These are phyloP conservation scores for Agrotis puta DNA, from an alignment of 2,888 invertebrate genomes.

Conservation along the genomic window DNA sequence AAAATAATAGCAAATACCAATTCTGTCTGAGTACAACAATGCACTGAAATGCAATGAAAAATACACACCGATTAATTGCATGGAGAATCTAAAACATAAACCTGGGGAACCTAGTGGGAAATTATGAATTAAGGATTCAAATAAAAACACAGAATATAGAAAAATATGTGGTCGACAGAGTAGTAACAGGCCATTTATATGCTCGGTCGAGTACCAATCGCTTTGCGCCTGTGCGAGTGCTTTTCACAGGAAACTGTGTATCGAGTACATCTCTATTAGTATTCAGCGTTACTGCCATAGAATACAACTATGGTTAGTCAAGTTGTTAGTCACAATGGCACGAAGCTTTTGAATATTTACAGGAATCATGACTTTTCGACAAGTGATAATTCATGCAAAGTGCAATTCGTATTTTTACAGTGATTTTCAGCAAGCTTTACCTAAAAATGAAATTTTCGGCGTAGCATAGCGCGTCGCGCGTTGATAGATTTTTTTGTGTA, in stretches of 20 bases:
- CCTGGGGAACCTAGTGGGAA: conserved; percentile 25
- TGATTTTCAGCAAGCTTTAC: neutral
- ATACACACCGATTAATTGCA: neutral
- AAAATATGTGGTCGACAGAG: conserved; percentile 40
- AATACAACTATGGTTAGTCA: conserved; percentile 1
- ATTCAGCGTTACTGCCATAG: conserved; percentile 23
- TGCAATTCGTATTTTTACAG: neutral
- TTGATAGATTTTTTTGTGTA: neutral
- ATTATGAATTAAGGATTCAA: conserved; percentile 43
- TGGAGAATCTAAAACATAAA: conserved; percentile 29
- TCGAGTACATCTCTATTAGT: conserved; percentile 25
- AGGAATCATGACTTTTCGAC: neutral
- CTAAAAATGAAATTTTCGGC: no score
- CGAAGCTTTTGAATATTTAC: neutral
- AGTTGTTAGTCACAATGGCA: neutral
- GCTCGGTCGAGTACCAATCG: conserved; percentile 45
- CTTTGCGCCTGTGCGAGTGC: conserved; percentile 29
- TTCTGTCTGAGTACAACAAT: neutral
- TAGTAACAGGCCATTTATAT: conserved; percentile 51
- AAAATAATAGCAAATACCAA: neutral
- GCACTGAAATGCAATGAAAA: neutral
- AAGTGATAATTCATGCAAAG: neutral
- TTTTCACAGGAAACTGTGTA: conserved; percentile 26
- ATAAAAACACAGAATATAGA: conserved; percentile 45
- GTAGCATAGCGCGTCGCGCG: no score